These are phyloP conservation scores for Microcebus jonahi DNA, from an alignment of 2,113 vertebrate species.

Conservation along the genomic window DNA sequence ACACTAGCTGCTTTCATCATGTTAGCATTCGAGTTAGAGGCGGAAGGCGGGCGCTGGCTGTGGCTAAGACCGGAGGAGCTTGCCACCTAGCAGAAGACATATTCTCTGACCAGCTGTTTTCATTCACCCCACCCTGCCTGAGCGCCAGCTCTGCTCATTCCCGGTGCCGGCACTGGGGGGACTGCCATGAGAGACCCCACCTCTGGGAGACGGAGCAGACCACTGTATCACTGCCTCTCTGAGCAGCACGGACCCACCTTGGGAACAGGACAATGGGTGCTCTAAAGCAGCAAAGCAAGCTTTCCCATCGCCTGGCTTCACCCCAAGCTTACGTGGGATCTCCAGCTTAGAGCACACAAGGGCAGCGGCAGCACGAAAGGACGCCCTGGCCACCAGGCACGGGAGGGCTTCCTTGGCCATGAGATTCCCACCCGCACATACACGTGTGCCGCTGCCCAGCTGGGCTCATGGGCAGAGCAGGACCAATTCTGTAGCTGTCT, in stretches of 20 bases:
- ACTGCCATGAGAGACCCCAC: not conserved
- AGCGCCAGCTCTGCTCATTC: not conserved
- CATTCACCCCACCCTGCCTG: not conserved
- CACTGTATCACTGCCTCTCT: not conserved
- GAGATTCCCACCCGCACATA: no score
- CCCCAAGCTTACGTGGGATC: not conserved
- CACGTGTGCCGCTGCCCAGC: fast-evolving
- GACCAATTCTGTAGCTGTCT: no score
- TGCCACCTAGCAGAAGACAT: not conserved
- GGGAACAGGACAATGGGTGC: no score
- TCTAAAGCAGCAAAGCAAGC: not conserved
- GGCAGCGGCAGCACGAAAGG: not conserved
- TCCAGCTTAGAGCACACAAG: not conserved
- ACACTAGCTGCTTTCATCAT: not conserved
- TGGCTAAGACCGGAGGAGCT: not conserved
- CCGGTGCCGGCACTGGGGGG: not conserved
- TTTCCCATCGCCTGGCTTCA: not conserved
- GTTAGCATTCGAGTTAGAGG: not conserved
- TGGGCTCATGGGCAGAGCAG: not conserved
- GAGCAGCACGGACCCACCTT: not conserved
- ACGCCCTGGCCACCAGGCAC: not conserved
- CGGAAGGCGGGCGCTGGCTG: not conserved
- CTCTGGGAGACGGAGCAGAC: not conserved
- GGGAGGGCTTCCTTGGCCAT: not conserved
- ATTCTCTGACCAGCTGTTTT: not conserved